These are phyloP conservation scores for Habropoda laboriosa DNA, from an alignment of 1,140 invertebrate genomes.

Conservation along the genomic window DNA sequence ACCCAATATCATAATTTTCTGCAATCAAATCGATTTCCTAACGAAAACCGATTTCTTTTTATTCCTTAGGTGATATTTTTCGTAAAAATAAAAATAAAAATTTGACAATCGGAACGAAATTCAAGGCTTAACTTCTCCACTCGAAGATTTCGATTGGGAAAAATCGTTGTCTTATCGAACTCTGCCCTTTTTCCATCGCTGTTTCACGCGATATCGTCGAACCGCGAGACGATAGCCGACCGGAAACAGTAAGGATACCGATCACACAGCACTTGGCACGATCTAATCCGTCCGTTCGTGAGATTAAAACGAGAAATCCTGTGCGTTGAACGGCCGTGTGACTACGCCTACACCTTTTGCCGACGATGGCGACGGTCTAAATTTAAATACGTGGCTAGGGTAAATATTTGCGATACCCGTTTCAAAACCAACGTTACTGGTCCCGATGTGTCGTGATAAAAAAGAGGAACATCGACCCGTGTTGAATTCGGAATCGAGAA, in stretches of 20 bases:
- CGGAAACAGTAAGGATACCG: no score
- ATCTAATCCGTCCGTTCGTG: background rate
- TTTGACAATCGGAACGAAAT: no score
- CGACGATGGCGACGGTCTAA: slow-evolving; percentile 51
- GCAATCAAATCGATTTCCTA: no score
- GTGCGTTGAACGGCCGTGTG: background rate
- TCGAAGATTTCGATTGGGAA: background rate
- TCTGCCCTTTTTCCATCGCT: no score
- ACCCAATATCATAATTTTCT: no score
- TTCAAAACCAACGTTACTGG: slow-evolving; percentile 46
- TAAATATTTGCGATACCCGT: slow-evolving; percentile 59
- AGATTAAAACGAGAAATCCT: slow-evolving; percentile 4
- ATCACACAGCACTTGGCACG: background rate
- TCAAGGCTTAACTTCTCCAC: background rate
- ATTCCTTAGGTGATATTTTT: no score
- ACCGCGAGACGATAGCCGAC: background rate
- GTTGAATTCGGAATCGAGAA: background rate
- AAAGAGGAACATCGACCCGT: slow-evolving; percentile 36
- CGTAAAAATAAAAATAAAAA: no score
- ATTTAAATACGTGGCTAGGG: slow-evolving; percentile 56
- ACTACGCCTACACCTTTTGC: slow-evolving; percentile 47
- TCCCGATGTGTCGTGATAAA: slow-evolving; percentile 40
- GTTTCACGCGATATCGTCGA: no score
- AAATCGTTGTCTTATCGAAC: no score
- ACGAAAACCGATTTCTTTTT: no score